Conservation (phyloP, 2,113 vertebrate genomes). For the Sinocyclocheilus rhinocerous region DNA sequence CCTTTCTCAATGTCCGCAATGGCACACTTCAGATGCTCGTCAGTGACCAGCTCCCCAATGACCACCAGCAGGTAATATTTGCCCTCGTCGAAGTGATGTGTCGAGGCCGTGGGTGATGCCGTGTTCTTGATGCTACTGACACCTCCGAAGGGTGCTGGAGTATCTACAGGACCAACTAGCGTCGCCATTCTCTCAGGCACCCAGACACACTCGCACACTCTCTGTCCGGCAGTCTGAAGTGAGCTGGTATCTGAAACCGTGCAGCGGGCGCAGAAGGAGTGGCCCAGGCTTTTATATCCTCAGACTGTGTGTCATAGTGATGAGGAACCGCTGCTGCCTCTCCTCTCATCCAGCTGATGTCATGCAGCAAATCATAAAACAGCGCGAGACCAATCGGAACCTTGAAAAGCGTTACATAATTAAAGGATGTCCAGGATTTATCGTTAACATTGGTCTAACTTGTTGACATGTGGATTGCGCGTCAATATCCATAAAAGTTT, state of each 20-base stretch:
- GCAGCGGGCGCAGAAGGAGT: conserved; percentile 76
- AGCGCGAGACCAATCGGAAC: background rate
- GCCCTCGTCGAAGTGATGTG: conserved; percentile 89
- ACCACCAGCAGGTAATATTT: conserved; percentile 96
- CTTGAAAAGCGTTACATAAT: conserved; percentile 7
- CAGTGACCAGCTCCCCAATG: conserved; percentile 86
- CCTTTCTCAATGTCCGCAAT: conserved; percentile 92
- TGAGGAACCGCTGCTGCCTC: conserved; percentile 66
- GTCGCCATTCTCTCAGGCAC: conserved; percentile 84
- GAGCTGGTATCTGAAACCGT: conserved; percentile 66
- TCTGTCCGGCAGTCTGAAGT: conserved; percentile 15
- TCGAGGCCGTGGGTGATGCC: conserved; percentile 77
- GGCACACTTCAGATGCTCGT: conserved; percentile 89
- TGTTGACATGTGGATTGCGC: background rate
- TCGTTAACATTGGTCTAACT: background rate
- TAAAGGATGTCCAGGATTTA: background rate
- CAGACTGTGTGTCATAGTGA: conserved; percentile 81
- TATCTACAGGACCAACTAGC: conserved; percentile 81
- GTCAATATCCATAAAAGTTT: background rate
- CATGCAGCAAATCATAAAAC: conserved; percentile 77
- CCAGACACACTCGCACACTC: conserved; percentile 28
- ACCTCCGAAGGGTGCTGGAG: conserved; percentile 78
- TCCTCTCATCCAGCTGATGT: conserved; percentile 86
- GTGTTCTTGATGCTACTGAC: conserved; percentile 65
- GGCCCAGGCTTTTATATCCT: conserved; percentile 84